Evolutionary conservation across 1,140 invertebrate genomes (phyloP).

Genomic region (Temnothorax curvispinosus): DNA sequence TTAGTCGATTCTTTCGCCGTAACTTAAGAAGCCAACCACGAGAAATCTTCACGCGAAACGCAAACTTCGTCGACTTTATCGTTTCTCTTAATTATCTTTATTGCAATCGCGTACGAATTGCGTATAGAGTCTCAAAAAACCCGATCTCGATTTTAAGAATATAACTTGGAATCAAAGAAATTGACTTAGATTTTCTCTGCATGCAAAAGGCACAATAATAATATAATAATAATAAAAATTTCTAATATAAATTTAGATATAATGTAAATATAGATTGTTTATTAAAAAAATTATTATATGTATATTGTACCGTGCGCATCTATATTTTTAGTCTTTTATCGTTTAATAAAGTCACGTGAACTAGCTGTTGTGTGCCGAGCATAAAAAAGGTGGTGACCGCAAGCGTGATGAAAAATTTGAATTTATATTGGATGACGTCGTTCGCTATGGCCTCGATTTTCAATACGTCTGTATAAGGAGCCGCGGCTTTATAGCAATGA

Average conservation of each 20-base stretch:
- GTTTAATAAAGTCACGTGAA: conserved; percentile 44
- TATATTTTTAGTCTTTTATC: conserved; percentile 22
- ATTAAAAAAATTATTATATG: background rate
- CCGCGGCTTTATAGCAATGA: conserved; percentile 24
- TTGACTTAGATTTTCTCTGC: background rate
- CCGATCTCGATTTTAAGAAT: background rate
- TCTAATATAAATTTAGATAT: too few species aligned
- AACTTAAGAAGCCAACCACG: conserved; percentile 15
- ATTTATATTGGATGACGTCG: conserved; percentile 52
- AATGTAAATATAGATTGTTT: background rate
- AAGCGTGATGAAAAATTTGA: conserved; percentile 59
- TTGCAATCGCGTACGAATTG: background rate
- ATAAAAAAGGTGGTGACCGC: conserved; percentile 49
- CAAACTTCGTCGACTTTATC: background rate
- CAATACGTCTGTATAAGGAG: conserved; percentile 39
- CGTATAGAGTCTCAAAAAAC: background rate
- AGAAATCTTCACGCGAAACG: conserved; percentile 25
- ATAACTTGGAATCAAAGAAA: background rate
- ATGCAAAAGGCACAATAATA: background rate
- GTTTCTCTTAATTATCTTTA: conserved; percentile 14
- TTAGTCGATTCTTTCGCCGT: conserved; percentile 32
- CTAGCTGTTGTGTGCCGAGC: conserved; percentile 27
- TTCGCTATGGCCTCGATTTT: conserved; percentile 49
- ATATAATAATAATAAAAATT: background rate
- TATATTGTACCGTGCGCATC: background rate